Conservation (phyloP, 2,797 vertebrate genomes). For the Cirrhinus molitorella region DNA sequence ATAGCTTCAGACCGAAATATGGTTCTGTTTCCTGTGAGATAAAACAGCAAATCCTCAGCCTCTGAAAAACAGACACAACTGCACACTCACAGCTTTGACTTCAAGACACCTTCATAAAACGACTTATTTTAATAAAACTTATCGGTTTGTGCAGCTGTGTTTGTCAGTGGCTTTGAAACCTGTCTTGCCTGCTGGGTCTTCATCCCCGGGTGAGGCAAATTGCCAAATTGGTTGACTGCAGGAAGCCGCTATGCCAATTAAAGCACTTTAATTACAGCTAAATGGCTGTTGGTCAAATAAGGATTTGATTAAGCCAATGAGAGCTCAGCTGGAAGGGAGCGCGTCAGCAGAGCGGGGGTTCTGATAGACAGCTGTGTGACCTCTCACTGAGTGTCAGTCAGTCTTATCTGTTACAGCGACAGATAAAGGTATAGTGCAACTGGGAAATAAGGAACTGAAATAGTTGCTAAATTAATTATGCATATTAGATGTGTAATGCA, state of each 20-base stretch:
- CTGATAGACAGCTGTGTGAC: constrained; percentile 14
- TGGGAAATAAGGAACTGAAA: constrained; percentile 4
- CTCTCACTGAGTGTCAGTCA: constrained; percentile 35
- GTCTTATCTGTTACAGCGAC: constrained; percentile 9
- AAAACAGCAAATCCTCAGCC: constrained; percentile 41
- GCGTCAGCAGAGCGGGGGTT: background rate
- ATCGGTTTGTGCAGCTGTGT: constrained; percentile 53
- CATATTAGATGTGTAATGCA: background rate
- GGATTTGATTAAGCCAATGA: constrained; percentile 55
- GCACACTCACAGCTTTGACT: constrained; percentile 37
- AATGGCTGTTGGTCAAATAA: constrained; percentile 60
- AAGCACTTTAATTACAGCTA: constrained; percentile 59
- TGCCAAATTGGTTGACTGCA: constrained; percentile 57
- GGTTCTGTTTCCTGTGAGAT: constrained; percentile 56
- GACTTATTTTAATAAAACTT: constrained; percentile 46
- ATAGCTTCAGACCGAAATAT: constrained; percentile 41
- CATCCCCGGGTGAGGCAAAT: constrained; percentile 50
- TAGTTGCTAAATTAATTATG: background rate
- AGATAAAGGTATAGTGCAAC: constrained; percentile 1
- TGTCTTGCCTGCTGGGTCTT: constrained; percentile 45
- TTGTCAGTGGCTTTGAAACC: constrained; percentile 50
- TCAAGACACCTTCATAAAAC: constrained; percentile 41
- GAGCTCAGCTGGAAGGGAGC: constrained; percentile 38
- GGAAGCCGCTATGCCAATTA: constrained; percentile 59
- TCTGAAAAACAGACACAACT: constrained; percentile 6